phyloP scores from a whole-genome alignment of 2,888 invertebrate genomes.

The Drosophila algonquin region DNA sequence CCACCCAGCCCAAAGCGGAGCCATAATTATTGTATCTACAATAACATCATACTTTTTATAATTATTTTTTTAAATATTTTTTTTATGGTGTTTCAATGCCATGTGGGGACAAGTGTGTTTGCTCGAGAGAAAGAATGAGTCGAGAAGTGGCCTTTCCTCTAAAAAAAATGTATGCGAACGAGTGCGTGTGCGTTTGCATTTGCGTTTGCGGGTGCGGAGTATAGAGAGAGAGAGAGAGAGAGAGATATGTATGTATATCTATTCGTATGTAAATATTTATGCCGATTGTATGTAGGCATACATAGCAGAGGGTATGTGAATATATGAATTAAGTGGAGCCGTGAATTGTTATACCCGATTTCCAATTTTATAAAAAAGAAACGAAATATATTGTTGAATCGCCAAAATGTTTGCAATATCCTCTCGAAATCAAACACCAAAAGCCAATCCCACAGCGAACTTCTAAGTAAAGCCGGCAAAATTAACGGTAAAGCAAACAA shows the following conservation, averaged over 20 bases:
- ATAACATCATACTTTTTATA: neutral
- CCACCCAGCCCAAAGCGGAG: neutral
- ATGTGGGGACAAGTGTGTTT: constrained; percentile 23
- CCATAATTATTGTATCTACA: neutral
- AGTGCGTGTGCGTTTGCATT: neutral
- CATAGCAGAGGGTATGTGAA: constrained; percentile 19
- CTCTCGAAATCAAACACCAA: neutral
- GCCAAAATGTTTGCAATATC: neutral
- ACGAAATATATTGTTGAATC: neutral
- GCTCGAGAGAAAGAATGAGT: constrained; percentile 8
- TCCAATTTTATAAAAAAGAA: constrained; percentile 21
- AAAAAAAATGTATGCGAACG: neutral
- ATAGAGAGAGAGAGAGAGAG: neutral
- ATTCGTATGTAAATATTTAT: constrained; percentile 18
- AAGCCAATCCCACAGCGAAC: neutral
- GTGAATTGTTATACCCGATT: constrained; percentile 39
- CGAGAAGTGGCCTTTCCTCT: neutral
- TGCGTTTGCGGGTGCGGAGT: neutral
- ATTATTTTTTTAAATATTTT: constrained; percentile 13
- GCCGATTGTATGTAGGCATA: constrained; percentile 5
- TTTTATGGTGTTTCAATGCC: constrained; percentile 16
- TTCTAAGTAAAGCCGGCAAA: neutral
- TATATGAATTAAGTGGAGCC: constrained; percentile 33
- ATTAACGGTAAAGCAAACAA: neutral
- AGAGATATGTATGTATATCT: too few relatives aligned